Evolutionary conservation across 2,113 vertebrate species (phyloP).

Genomic region (Haemorhous mexicanus): DNA sequence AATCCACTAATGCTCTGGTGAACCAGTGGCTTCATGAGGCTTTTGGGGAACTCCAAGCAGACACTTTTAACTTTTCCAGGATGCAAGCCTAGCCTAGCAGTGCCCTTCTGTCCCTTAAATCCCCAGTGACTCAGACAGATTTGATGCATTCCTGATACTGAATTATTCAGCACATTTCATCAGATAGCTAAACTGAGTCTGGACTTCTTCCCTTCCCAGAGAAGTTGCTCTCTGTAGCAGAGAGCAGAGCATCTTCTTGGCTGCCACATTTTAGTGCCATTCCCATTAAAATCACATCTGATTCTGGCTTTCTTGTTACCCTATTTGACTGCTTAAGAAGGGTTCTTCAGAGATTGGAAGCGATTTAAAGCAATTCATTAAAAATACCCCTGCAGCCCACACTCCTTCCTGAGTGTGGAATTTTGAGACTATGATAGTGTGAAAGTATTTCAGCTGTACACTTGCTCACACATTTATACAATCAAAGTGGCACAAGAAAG

Average conservation of each 20-base stretch:
- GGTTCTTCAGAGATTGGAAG: neutral
- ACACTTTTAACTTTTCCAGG: neutral
- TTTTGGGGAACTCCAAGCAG: neutral
- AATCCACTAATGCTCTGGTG: neutral
- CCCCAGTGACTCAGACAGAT: neutral
- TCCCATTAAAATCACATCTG: neutral
- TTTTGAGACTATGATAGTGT: accelerated
- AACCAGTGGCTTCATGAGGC: neutral
- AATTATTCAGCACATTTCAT: neutral
- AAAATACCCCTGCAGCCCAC: neutral
- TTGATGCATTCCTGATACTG: neutral
- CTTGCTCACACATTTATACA: neutral
- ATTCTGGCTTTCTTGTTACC: neutral
- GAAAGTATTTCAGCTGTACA: neutral
- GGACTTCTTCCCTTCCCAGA: neutral
- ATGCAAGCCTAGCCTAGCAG: neutral
- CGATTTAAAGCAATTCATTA: neutral
- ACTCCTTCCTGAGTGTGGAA: neutral
- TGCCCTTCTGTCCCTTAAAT: neutral
- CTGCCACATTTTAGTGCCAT: neutral
- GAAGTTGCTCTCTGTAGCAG: neutral
- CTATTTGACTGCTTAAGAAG: neutral
- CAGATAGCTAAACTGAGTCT: neutral
- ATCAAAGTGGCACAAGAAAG: accelerated
- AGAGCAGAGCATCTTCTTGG: neutral